Percentiles rank a stretch among this genome's conserved stretches.
Conservation (phyloP, 2,888 invertebrate genomes). For the Rhopalosiphum nymphaeae region DNA sequence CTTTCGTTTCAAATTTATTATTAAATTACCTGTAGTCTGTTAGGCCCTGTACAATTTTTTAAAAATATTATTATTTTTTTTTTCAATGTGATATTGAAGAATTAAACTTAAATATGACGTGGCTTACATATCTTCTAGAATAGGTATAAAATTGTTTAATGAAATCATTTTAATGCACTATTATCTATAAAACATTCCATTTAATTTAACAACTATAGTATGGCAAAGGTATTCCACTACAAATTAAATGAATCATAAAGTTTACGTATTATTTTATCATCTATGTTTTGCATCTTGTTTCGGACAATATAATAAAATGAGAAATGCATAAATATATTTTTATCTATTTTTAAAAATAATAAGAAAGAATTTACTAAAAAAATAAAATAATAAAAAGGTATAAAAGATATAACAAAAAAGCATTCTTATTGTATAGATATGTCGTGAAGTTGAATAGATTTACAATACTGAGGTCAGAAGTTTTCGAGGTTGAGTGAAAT, state of each 20-base stretch:
- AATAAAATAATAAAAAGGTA: conserved; percentile 17
- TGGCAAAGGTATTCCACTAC: not conserved
- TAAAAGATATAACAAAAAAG: conserved; percentile 17
- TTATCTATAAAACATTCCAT: not conserved
- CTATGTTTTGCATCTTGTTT: not conserved
- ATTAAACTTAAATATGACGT: not conserved
- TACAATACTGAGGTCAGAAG: conserved; percentile 8
- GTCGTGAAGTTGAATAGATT: not conserved
- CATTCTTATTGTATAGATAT: not conserved
- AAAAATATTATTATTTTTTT: not conserved
- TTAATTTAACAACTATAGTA: not conserved
- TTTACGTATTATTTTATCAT: not conserved
- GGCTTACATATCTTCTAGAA: not conserved
- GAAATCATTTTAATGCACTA: not conserved
- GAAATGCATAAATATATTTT: not conserved
- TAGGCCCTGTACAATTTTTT: rapidly evolving
- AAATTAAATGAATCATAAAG: not conserved
- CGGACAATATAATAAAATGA: not conserved
- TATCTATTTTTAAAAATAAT: not conserved
- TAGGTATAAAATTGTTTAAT: not conserved
- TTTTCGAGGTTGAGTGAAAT: conserved; percentile 35
- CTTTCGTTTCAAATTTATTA: not conserved
- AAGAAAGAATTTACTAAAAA: not conserved
- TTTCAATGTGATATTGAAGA: not conserved
- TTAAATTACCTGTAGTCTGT: not conserved